These are phyloP conservation scores for Parazoanthus swiftii DNA, from an alignment of 92 coral and sea anemone species.

Conservation along the genomic window DNA sequence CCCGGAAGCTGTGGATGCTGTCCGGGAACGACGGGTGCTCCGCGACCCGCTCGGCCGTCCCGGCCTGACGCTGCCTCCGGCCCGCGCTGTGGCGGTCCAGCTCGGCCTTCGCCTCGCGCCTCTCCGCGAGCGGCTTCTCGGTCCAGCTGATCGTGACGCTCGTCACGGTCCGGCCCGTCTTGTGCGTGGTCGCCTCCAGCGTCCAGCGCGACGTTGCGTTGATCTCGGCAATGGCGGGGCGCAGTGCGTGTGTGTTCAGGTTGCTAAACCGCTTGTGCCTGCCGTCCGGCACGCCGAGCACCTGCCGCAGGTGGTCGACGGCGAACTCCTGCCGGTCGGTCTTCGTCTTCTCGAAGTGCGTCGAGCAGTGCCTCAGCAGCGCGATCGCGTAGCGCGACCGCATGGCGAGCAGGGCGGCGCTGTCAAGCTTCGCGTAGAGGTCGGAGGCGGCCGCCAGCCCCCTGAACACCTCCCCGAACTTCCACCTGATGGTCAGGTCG, in stretches of 20 bases:
- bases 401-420: slow-evolving; percentile 18
- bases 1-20: slow-evolving; percentile 16
- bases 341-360: slow-evolving; percentile 11
- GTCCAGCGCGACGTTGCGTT: slow-evolving; percentile 8
- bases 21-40: slow-evolving; percentile 17
- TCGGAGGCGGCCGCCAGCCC: slow-evolving; percentile 13
- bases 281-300: slow-evolving; percentile 12
- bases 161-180: slow-evolving; percentile 10
- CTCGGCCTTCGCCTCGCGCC: slow-evolving; percentile 18
- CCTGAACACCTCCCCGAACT: slow-evolving; percentile 15
- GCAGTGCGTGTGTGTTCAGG: background rate
- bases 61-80: slow-evolving; percentile 18
- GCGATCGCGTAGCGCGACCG: slow-evolving; percentile 17
- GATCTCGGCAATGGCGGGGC: slow-evolving; percentile 3
- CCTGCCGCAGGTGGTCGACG: slow-evolving; percentile 17
- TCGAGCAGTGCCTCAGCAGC: slow-evolving; percentile 16
- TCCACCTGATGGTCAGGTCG: slow-evolving; percentile 8
- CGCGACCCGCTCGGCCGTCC: slow-evolving; percentile 19
- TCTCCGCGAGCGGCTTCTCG: slow-evolving; percentile 11
- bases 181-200: slow-evolving; percentile 9
- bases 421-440: slow-evolving; percentile 10
- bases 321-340: slow-evolving; percentile 7
- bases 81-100: slow-evolving; percentile 18
- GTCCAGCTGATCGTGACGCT: slow-evolving; percentile 8
- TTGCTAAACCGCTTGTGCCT: background rate